These are phyloP conservation scores for Thamnophis sirtalis DNA, from an alignment of 2,113 vertebrate species.

Conservation along the genomic window DNA sequence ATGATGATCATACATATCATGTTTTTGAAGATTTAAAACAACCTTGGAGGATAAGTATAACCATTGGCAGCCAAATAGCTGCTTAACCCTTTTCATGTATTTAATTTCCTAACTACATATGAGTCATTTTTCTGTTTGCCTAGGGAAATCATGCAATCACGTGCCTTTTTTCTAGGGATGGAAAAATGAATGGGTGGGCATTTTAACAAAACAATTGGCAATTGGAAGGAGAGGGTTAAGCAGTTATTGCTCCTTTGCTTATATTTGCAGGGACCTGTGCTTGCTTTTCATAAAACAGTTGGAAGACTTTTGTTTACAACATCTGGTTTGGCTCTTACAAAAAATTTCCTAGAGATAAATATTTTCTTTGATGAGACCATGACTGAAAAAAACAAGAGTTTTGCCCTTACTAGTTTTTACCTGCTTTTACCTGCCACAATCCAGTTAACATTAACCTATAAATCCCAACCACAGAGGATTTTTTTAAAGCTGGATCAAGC, in stretches of 20 bases:
- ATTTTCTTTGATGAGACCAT: not conserved
- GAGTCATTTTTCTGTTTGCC: not conserved
- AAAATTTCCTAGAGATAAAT: not conserved
- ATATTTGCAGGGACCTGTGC: not conserved
- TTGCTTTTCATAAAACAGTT: not conserved
- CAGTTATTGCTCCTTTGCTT: not conserved
- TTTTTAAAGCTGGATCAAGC: not conserved
- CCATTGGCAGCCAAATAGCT: not conserved
- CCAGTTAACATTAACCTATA: not conserved
- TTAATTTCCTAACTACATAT: not conserved
- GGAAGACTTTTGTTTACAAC: not conserved
- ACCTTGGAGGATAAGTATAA: not conserved
- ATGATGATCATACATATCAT: not conserved
- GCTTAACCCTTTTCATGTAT: not conserved
- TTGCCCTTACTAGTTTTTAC: not conserved
- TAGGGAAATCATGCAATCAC: not conserved
- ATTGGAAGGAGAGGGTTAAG: not conserved
- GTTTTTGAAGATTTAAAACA: not conserved
- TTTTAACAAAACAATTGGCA: not conserved
- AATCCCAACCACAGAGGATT: not conserved
- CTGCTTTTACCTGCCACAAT: not conserved
- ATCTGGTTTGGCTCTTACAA: not conserved
- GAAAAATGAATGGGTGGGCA: not conserved
- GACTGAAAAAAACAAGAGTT: not conserved
- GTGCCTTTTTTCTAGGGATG: not conserved